Percentiles rank a stretch among this genome's conserved stretches.
These are phyloP conservation scores for Halocynthia aurantium DNA, from an alignment of 23 tunicate species.

Conservation along the genomic window DNA sequence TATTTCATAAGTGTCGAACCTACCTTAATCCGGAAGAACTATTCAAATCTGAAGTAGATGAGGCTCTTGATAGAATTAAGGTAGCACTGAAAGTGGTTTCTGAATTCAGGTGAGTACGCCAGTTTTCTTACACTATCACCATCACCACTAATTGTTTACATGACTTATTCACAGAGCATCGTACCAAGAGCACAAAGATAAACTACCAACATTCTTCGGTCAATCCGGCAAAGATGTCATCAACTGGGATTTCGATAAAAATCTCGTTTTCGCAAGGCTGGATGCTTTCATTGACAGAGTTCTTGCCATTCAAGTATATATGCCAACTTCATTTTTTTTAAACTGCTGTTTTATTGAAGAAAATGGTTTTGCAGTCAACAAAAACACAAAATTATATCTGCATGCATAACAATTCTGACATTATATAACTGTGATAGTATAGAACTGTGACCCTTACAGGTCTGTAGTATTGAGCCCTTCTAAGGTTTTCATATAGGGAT, in stretches of 20 bases:
- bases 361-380: too few species aligned
- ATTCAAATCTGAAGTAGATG: slow-evolving; percentile 90
- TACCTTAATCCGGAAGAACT: slow-evolving; percentile 82
- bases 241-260: slow-evolving; percentile 87
- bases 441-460: too few species aligned
- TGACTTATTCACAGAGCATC: slow-evolving; percentile 35
- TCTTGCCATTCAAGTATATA: slow-evolving; percentile 38
- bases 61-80: slow-evolving; percentile 52
- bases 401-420: too few species aligned
- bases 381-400: too few species aligned
- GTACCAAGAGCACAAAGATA: slow-evolving; percentile 81
- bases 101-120: slow-evolving; percentile 43
- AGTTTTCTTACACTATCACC: not conserved
- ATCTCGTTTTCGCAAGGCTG: slow-evolving; percentile 60
- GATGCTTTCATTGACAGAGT: slow-evolving; percentile 60
- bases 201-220: slow-evolving; percentile 58
- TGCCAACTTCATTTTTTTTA: too few species aligned
- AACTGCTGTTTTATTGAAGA: too few species aligned
- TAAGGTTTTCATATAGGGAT: too few species aligned
- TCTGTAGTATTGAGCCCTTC: too few species aligned
- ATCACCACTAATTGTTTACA: not conserved
- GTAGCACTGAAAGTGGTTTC: slow-evolving; percentile 51
- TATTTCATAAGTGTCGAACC: slow-evolving; percentile 59
- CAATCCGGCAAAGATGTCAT: slow-evolving; percentile 57
- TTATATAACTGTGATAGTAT: too few species aligned